phyloP scores from a whole-genome alignment of 2,113 vertebrate genomes.

The Canis aureus region DNA sequence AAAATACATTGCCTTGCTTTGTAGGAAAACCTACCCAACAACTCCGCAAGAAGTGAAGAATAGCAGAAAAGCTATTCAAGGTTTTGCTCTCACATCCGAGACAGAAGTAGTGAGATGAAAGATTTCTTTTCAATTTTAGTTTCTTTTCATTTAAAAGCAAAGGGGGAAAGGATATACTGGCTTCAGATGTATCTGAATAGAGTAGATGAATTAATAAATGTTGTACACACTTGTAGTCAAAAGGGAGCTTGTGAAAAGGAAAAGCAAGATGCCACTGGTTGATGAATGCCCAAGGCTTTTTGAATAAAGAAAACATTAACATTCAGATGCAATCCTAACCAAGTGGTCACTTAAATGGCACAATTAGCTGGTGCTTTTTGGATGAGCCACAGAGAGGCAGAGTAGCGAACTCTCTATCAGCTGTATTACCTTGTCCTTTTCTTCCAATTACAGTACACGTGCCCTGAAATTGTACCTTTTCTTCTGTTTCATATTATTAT shows the following conservation, averaged over 20 bases:
- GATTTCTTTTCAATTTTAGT: slow-evolving; percentile 74
- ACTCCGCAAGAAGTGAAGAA: slow-evolving; percentile 58
- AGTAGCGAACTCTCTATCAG: not conserved
- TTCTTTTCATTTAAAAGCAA: slow-evolving; percentile 72
- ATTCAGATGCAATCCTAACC: not conserved
- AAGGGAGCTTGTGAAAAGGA: slow-evolving; percentile 62
- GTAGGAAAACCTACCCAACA: slow-evolving; percentile 65
- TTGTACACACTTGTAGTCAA: slow-evolving; percentile 33
- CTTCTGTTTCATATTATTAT: not conserved
- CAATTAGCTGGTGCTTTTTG: not conserved
- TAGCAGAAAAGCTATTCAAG: slow-evolving; percentile 69
- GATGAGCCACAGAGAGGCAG: not conserved
- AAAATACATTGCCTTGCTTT: slow-evolving; percentile 63
- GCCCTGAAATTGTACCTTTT: not conserved
- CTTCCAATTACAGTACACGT: not conserved
- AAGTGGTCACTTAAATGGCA: not conserved
- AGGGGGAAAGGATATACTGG: not conserved
- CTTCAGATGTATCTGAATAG: slow-evolving; percentile 51
- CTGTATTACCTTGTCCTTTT: not conserved
- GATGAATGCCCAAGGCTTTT: not conserved
- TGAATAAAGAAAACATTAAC: slow-evolving; percentile 52
- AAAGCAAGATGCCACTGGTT: slow-evolving; percentile 46
- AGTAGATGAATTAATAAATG: slow-evolving; percentile 70
- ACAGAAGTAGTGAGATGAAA: slow-evolving; percentile 65
- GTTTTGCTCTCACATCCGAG: slow-evolving; percentile 41